Evolutionary conservation across 2,797 vertebrate species (phyloP), one percentile per base, ranked within the genome.

Genomic region (Columba guinea): DNA sequence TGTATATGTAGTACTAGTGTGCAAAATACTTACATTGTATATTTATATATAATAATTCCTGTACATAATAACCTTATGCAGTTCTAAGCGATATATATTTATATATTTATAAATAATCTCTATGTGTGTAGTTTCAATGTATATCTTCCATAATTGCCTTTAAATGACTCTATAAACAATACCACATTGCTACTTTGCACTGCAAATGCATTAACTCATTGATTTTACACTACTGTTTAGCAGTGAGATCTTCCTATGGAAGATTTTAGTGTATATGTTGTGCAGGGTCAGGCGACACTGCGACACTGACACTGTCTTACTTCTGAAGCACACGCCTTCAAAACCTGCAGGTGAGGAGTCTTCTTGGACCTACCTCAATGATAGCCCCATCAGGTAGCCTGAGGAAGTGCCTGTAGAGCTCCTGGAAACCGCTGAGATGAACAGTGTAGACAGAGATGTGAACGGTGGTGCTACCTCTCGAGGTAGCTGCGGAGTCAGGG

Each of bases 321-420:
- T 35, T 56, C 46, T 28, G 49, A 51, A 79, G 67, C 1, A 24
- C 44, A 24, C 5, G 30, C 74, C 26, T 75, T 18, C 41, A 12
- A n/a, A 68, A 46, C 1, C 28, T 16, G 63, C 6, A n/a, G 23
- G 39, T 4, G 7, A 82, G 26, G 55, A 37, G 34, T 22, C 48
- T 44, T 16, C 51, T 27, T 13, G 24, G 51, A 97, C 95, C 62
- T 97, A 99, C 99, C 99, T 99, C 99, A 49, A 98, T 24, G 70
- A 99, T 98, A 55, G 98, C 98, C 14, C 99, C 99, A 80, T 98
- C 97, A 4, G 99, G 98, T 27, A 99, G 98, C 64, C 99, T 97
- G 44, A 99, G 98, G 97, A 99, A 99, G 95, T 98, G 99, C 67
- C 99, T 98, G 96, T 99, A 98, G 76, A 98, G 97, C 75, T 98